Evolutionary conservation across 1,140 invertebrate genomes (phyloP).

Genomic region (Drosophila nikananu): DNA sequence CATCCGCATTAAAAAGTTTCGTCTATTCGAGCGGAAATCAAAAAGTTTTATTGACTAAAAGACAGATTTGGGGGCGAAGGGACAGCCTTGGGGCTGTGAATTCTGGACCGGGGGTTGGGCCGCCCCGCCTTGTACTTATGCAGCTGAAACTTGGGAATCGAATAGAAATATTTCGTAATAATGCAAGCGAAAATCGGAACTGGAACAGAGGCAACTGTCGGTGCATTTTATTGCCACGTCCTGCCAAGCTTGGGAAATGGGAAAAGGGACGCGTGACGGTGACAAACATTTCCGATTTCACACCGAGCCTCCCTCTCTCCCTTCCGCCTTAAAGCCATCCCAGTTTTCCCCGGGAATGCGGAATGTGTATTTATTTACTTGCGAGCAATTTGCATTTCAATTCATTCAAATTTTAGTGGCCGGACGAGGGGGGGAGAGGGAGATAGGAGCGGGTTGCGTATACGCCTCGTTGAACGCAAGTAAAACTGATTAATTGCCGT

Average conservation of each 20-base stretch:
- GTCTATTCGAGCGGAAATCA: conserved; percentile 78
- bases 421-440: neutral
- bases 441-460: conserved; percentile 42
- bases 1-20: conserved; percentile 79
- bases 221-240: conserved; percentile 75
- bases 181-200: conserved; percentile 48
- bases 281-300: conserved; percentile 76
- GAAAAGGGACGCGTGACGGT: conserved; percentile 27
- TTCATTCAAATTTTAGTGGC: conserved; percentile 65
- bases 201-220: conserved; percentile 47
- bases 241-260: conserved; percentile 15
- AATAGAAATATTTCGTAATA: conserved; percentile 60
- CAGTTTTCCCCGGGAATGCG: conserved; percentile 48
- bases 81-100: neutral
- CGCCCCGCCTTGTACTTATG: conserved; percentile 10
- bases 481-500: conserved; percentile 78
- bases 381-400: conserved; percentile 66
- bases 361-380: conserved; percentile 58
- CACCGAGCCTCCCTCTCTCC: conserved; percentile 40
- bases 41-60: conserved; percentile 79
- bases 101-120: neutral
- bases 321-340: conserved; percentile 37
- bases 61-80: conserved; percentile 42
- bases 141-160: conserved; percentile 63
- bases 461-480: conserved; percentile 75